phyloP scores from a whole-genome alignment of 2,113 vertebrate genomes.

The Zosterops pallidus region DNA sequence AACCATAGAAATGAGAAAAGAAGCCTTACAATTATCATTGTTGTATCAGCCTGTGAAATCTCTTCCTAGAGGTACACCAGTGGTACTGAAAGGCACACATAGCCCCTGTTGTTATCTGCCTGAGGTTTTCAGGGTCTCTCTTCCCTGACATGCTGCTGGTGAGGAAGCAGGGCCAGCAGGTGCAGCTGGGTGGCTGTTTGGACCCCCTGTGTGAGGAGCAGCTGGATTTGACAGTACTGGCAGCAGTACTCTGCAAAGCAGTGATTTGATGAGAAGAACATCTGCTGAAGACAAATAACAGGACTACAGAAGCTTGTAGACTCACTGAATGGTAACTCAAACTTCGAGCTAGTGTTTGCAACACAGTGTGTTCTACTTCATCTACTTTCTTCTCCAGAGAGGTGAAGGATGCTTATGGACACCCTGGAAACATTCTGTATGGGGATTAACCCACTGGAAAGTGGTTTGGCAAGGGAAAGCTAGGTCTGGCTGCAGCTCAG shows the following conservation, averaged over 20 bases:
- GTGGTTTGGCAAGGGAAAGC: background rate
- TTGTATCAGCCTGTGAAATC: background rate
- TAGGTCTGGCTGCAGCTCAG: background rate
- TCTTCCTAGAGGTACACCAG: background rate
- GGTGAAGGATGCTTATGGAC: background rate
- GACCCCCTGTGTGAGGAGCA: background rate
- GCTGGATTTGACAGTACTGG: background rate
- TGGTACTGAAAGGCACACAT: background rate
- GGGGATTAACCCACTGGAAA: background rate
- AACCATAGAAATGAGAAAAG: background rate
- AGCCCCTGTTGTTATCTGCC: background rate
- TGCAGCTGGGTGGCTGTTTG: background rate
- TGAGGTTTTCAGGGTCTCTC: background rate
- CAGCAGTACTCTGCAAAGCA: background rate
- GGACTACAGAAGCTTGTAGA: background rate
- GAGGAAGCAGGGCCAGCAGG: background rate
- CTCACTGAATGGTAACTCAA: background rate
- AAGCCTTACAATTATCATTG: background rate
- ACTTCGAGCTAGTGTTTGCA: background rate
- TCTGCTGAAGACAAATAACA: slow-evolving; percentile 33
- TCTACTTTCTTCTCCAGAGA: background rate
- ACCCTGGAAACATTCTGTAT: background rate
- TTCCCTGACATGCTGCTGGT: background rate
- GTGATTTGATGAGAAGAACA: slow-evolving; percentile 12
- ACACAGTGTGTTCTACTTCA: background rate